Percentiles rank a stretch among this genome's conserved stretches.
Evolutionary conservation across 2,797 vertebrate genomes (phyloP).

Genomic region (Enteromius afrohamiltoni): DNA sequence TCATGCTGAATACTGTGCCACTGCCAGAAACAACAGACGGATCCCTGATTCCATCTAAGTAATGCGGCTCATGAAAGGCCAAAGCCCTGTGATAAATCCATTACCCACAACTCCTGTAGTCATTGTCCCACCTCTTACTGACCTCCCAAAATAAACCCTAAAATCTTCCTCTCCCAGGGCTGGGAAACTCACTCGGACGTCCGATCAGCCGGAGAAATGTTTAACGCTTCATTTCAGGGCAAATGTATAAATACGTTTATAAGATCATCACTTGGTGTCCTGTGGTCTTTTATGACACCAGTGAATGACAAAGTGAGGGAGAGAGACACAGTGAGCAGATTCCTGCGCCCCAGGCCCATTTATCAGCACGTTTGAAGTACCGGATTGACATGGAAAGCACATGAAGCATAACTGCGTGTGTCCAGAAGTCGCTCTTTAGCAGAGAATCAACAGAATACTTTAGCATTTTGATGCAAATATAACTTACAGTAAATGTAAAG

Average conservation of each 20-base stretch:
- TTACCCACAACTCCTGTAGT: slow-evolving; percentile 62
- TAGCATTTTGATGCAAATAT: not conserved
- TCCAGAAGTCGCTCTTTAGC: slow-evolving; percentile 21
- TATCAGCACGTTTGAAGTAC: slow-evolving; percentile 50
- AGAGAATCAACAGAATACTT: not conserved
- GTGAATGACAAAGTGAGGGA: slow-evolving; percentile 50
- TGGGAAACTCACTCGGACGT: slow-evolving; percentile 58
- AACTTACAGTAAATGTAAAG: not conserved
- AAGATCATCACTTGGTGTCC: slow-evolving; percentile 56
- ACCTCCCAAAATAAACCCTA: slow-evolving; percentile 61
- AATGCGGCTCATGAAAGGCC: slow-evolving; percentile 59
- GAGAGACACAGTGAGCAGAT: slow-evolving; percentile 52
- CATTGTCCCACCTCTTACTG: slow-evolving; percentile 50
- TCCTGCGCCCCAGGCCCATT: slow-evolving; percentile 57
- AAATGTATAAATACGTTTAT: slow-evolving; percentile 57
- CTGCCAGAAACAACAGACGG: slow-evolving; percentile 62
- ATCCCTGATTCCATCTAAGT: slow-evolving; percentile 57
- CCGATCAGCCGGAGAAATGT: slow-evolving; percentile 55
- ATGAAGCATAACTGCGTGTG: slow-evolving; percentile 40
- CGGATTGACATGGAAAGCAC: slow-evolving; percentile 35
- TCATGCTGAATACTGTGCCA: slow-evolving; percentile 47
- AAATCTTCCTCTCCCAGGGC: slow-evolving; percentile 50
- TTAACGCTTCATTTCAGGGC: slow-evolving; percentile 57
- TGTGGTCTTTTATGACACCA: slow-evolving; percentile 56
- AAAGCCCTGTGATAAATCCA: slow-evolving; percentile 61